Percentiles rank a stretch among this genome's conserved stretches.
phyloP scores from a whole-genome alignment of 2,113 vertebrate genomes.

The Tylochromis polylepis region DNA sequence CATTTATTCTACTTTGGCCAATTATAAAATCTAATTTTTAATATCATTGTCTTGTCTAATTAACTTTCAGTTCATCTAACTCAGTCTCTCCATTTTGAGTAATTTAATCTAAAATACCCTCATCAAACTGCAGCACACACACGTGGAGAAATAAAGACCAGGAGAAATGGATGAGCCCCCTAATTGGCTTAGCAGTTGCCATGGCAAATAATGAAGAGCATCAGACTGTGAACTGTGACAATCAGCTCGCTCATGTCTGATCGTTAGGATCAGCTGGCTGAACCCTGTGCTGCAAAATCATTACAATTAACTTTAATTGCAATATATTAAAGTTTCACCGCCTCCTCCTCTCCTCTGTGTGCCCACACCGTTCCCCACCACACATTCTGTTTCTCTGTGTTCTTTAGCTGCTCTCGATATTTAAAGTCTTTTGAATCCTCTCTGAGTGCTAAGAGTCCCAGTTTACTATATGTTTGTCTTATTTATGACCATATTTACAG shows the following conservation, averaged over 20 bases:
- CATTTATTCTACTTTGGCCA: background rate
- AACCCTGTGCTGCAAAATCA: background rate
- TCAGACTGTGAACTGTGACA: background rate
- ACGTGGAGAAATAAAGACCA: background rate
- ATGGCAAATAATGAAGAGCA: background rate
- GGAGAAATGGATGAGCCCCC: background rate
- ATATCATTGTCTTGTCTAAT: background rate
- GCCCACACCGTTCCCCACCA: background rate
- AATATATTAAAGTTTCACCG: background rate
- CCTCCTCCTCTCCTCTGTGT: background rate
- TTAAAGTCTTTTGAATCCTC: fast-evolving
- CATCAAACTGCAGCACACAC: background rate
- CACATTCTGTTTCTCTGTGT: background rate
- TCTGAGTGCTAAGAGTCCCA: fast-evolving
- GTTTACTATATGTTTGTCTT: background rate
- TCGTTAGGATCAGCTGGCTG: background rate
- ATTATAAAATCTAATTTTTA: background rate
- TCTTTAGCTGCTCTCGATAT: background rate
- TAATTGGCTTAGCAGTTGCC: background rate
- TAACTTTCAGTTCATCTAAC: background rate
- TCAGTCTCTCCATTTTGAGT: background rate
- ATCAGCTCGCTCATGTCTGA: background rate
- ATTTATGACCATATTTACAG: background rate
- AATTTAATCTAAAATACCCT: background rate
- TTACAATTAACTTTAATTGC: background rate